Conservation (phyloP, 1,140 invertebrate genomes). For the Venturia canescens region DNA sequence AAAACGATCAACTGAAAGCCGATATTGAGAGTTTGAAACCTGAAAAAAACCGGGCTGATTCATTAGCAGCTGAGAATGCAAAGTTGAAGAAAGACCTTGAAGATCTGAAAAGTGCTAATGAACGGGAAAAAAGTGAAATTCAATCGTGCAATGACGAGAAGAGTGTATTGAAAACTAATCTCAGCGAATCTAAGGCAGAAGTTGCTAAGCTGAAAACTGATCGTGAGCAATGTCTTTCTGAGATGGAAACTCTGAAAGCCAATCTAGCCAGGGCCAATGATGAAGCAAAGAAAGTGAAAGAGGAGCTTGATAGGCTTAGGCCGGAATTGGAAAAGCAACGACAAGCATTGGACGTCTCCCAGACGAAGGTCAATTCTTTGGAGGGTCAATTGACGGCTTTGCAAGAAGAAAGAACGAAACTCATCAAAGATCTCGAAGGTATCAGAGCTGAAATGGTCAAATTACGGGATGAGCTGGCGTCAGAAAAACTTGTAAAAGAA, state of each 20-base stretch:
- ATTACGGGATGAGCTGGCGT: constrained; percentile 45
- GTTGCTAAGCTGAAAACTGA: not conserved
- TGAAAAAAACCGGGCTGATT: constrained; percentile 31
- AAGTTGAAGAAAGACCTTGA: constrained; percentile 45
- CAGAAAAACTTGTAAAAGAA: constrained; percentile 48
- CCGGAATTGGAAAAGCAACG: constrained; percentile 18
- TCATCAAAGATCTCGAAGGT: constrained; percentile 52
- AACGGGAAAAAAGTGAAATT: constrained; percentile 41
- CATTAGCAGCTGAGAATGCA: constrained; percentile 51
- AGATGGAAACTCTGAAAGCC: constrained; percentile 6
- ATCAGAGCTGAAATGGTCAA: constrained; percentile 49
- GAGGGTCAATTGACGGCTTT: constrained; percentile 37
- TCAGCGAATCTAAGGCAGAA: not conserved
- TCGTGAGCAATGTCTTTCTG: constrained; percentile 15
- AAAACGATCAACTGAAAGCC: constrained; percentile 48
- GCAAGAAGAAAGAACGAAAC: constrained; percentile 51
- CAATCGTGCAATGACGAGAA: constrained; percentile 37
- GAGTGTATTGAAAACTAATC: constrained; percentile 26
- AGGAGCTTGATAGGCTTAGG: constrained; percentile 52
- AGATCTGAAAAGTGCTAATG: constrained; percentile 38
- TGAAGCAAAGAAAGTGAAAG: constrained; percentile 46
- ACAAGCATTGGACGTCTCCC: constrained; percentile 22
- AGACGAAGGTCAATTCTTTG: constrained; percentile 40
- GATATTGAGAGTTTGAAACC: constrained; percentile 41
- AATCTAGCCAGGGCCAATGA: constrained; percentile 8